Base-by-base conservation (phyloP, 2,113 vertebrate species). In the Ancistrus triradiatus region DNA sequence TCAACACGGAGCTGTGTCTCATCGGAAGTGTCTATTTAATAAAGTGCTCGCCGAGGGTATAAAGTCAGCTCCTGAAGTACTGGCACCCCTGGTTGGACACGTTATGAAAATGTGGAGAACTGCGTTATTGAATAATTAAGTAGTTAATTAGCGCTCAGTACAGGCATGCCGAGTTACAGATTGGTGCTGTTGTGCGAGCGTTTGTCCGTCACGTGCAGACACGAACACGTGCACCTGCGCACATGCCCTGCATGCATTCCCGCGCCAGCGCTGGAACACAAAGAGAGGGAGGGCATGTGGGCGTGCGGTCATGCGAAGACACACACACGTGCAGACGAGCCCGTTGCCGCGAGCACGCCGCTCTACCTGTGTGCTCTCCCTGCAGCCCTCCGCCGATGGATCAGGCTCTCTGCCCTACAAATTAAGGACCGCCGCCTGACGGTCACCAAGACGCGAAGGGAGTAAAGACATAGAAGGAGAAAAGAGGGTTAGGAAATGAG, bases 351-450 rank as follows among this genome's bases (percentile, higher is more conserved):
- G 2, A 5, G n/a, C n/a, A 15, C 13, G 6, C n/a, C 13, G 18
- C 40, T 66, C 79, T 90, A 94, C 93, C 93, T 94, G 86, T 93
- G 93, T 59, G 91, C 90, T 64, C 89, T 88, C 77, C 93, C 91
- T 44, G 91, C 86, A 2, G 89, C 90, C 82, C 91, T 91, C 62
- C 91, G 90, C 74, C 92, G 89, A 83, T 95, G 93, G 80, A 96
- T 94, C 46, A 95, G 90, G 81, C 92, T 97, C 84, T 96, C 92
- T 67, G 91, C 89, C 83, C 91, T 92, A 90, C 91, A 95, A 83
- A 89, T 93, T 86, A 98, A 85, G 65, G 92, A 93, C 56, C 90
- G 90, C 63, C 89, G 86, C 88, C 91, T 97, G 83, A 75, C 77
- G 75, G 80, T 77, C 86, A 65, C 66, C 56, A 72, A 64, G 49